Percentiles rank a stretch among this genome's conserved stretches.
These are phyloP conservation scores for Callionymus lyra DNA, from an alignment of 2,113 vertebrate species.

Conservation along the genomic window DNA sequence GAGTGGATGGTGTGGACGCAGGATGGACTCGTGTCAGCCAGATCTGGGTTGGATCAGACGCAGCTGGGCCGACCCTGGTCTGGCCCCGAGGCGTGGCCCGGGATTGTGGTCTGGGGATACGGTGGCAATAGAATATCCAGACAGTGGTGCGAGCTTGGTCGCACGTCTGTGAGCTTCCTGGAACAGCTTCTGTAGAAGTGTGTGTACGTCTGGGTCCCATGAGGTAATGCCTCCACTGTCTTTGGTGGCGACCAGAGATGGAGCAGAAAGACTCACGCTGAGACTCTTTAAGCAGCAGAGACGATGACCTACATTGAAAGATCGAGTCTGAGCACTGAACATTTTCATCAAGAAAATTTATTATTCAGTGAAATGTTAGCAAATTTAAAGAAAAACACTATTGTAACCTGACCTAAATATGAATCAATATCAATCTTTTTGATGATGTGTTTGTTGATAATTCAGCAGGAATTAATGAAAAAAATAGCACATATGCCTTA, in stretches of 20 bases:
- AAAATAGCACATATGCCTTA: too few relatives aligned
- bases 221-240: slow-evolving; percentile 44
- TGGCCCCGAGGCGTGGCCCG: slow-evolving; percentile 43
- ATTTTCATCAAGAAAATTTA: too few relatives aligned
- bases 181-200: slow-evolving; percentile 54
- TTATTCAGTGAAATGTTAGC: too few relatives aligned
- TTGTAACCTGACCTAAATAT: too few relatives aligned
- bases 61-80: slow-evolving; percentile 30
- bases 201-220: slow-evolving; percentile 28
- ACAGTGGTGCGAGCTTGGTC: slow-evolving; percentile 50
- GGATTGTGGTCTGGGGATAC: slow-evolving; percentile 49
- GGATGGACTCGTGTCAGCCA: slow-evolving; percentile 28
- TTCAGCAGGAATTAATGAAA: too few relatives aligned
- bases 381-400: too few relatives aligned
- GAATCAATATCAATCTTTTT: too few relatives aligned
- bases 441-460: too few relatives aligned
- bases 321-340: slow-evolving; percentile 10
- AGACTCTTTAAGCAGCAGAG: slow-evolving; percentile 44
- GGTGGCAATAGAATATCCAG: slow-evolving; percentile 42
- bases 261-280: slow-evolving; percentile 37
- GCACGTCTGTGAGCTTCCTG: slow-evolving; percentile 61
- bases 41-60: slow-evolving; percentile 31
- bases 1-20: slow-evolving; percentile 25
- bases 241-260: slow-evolving; percentile 50
- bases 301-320: slow-evolving; percentile 64